These are phyloP conservation scores for Mionectes macconnelli DNA, from an alignment of 2,113 vertebrate species.

Conservation along the genomic window DNA sequence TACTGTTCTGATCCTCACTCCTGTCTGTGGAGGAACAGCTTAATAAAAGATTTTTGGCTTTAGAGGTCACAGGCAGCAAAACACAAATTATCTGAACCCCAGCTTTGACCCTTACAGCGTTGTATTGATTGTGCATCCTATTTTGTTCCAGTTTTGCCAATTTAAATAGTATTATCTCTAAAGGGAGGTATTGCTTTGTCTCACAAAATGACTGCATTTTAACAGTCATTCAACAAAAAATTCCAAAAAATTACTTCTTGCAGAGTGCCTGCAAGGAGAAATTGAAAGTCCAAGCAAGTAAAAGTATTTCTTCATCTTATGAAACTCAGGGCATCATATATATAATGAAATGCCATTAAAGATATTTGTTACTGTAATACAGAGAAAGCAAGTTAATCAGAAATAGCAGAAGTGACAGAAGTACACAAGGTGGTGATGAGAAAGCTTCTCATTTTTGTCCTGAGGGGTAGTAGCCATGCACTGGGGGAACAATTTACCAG, in stretches of 20 bases:
- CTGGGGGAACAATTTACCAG: not conserved
- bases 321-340: not conserved
- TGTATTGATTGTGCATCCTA: not conserved
- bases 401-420: not conserved
- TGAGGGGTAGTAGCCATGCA: not conserved
- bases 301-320: not conserved
- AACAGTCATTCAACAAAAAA: not conserved
- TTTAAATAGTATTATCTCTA: not conserved
- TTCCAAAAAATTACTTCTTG: not conserved
- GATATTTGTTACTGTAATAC: not conserved
- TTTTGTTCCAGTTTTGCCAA: not conserved
- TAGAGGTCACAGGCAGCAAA: not conserved
- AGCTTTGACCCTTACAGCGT: not conserved
- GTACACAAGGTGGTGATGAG: not conserved
- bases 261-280: not conserved
- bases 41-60: not conserved
- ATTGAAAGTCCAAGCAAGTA: not conserved
- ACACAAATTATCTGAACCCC: not conserved
- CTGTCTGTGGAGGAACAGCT: not conserved
- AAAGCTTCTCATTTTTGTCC: not conserved
- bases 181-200: not conserved
- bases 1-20: not conserved
- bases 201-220: not conserved
- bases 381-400: constrained; percentile 11
- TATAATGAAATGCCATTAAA: not conserved